Percentiles rank a stretch among this genome's conserved stretches.
Conservation (phyloP, 2,113 vertebrate species). For the Myrmecobius fasciatus region DNA sequence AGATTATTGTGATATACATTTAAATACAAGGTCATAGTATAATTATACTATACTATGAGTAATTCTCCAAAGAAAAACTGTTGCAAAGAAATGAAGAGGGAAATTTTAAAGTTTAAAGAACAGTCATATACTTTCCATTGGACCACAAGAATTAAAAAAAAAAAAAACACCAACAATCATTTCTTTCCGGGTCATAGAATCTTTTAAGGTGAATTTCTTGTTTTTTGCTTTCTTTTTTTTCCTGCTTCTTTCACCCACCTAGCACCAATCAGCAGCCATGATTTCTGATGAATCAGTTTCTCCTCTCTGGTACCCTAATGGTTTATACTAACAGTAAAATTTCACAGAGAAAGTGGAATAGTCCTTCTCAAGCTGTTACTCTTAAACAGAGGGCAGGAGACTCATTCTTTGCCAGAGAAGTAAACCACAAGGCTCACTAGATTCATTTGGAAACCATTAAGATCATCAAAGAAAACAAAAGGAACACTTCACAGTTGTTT, state of each 20-base stretch:
- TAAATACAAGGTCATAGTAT: conserved; percentile 2
- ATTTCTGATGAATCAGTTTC: conserved; percentile 58
- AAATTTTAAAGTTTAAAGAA: conserved; percentile 36
- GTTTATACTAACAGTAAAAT: conserved; percentile 59
- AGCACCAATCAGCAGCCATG: conserved; percentile 49
- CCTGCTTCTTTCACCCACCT: conserved; percentile 52
- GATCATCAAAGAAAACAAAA: conserved; percentile 57
- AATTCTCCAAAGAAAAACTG: background rate
- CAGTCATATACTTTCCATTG: background rate
- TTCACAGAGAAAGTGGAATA: conserved; percentile 67
- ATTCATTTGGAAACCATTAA: conserved; percentile 67
- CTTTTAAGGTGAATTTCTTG: conserved; percentile 30
- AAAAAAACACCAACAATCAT: conserved; percentile 21
- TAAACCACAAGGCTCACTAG: conserved; percentile 46
- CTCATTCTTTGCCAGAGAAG: conserved; percentile 63
- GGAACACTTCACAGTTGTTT: conserved; percentile 57
- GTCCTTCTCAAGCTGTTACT: conserved; percentile 55
- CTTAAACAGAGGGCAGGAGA: conserved; percentile 66
- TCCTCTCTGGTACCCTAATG: conserved; percentile 67
- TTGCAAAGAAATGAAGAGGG: conserved; percentile 21
- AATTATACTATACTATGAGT: background rate
- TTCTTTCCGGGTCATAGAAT: conserved; percentile 13
- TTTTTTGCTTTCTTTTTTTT: background rate
- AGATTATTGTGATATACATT: background rate
- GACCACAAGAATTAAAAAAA: conserved; percentile 54